These are phyloP conservation scores for Nymphalis io DNA, from an alignment of 1,140 invertebrate genomes.

Conservation along the genomic window DNA sequence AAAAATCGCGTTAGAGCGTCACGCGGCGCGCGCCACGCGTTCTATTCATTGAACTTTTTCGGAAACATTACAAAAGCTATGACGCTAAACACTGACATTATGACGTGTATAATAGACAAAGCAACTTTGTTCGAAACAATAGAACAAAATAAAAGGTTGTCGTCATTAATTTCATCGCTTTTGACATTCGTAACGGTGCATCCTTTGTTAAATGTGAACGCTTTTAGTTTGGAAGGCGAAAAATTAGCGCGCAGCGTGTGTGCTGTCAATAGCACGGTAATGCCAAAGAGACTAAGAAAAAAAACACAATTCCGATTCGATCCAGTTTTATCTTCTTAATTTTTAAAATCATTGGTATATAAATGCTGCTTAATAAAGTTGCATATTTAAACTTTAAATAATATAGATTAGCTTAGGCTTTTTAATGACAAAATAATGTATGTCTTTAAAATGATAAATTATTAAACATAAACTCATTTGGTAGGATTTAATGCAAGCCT, in stretches of 20 bases:
- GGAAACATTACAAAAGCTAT: conserved; percentile 67
- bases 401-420: too few species aligned
- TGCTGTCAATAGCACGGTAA: conserved; percentile 37
- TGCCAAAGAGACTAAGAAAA: conserved; percentile 36
- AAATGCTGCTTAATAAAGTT: too few species aligned
- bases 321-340: conserved; percentile 20
- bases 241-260: conserved; percentile 70
- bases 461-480: too few species aligned
- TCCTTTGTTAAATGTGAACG: conserved; percentile 60
- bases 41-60: conserved; percentile 65
- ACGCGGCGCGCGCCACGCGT: conserved; percentile 64
- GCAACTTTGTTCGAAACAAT: conserved; percentile 71
- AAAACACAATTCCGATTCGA: conserved; percentile 21
- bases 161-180: conserved; percentile 75
- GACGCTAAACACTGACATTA: conserved; percentile 78
- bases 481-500: too few species aligned
- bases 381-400: too few species aligned
- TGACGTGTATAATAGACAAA: conserved; percentile 74
- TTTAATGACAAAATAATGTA: too few species aligned
- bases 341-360: background rate
- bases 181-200: conserved; percentile 74
- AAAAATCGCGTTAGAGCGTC: conserved; percentile 61
- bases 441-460: too few species aligned
- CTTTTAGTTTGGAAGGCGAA: conserved; percentile 57
- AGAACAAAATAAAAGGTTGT: conserved; percentile 67